These are phyloP conservation scores for Achlya flavicornis DNA, from an alignment of 2,888 invertebrate genomes.

Conservation along the genomic window DNA sequence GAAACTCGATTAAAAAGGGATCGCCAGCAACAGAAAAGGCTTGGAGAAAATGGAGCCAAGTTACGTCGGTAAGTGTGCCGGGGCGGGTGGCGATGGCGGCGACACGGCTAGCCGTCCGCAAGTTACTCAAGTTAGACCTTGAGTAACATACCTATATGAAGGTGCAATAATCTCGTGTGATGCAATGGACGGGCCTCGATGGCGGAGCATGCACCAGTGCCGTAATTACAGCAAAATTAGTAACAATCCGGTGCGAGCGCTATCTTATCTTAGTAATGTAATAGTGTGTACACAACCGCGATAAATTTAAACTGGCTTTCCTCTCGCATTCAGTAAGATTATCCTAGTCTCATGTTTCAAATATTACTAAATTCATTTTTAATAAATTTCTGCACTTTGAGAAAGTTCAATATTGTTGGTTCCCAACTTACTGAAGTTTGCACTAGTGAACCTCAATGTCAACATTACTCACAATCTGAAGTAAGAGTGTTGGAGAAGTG, in stretches of 20 bases:
- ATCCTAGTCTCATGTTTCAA: conserved; percentile 29
- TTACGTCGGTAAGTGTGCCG: conserved; percentile 66
- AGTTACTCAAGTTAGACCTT: conserved; percentile 48
- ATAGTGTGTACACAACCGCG: conserved; percentile 49
- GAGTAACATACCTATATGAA: conserved; percentile 40
- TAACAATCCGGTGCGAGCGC: conserved; percentile 17
- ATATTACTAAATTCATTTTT: background rate
- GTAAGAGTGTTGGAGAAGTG: too few relatives aligned
- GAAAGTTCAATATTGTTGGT: background rate
- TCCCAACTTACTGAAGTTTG: background rate
- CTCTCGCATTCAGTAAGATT: conserved; percentile 39
- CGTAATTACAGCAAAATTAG: conserved; percentile 17
- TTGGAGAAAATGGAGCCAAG: conserved; percentile 65
- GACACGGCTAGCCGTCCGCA: conserved; percentile 19
- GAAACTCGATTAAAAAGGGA: conserved; percentile 56
- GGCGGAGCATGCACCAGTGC: conserved; percentile 27
- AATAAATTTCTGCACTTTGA: background rate
- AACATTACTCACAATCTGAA: too few relatives aligned
- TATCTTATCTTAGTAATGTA: conserved; percentile 62
- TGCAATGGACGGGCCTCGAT: conserved; percentile 31
- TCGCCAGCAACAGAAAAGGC: conserved; percentile 35
- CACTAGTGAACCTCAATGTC: too few relatives aligned
- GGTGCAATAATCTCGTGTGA: conserved; percentile 35
- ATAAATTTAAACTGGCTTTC: conserved; percentile 47
- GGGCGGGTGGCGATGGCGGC: conserved; percentile 20